A percentile compares a stretch with the other conserved stretches of the same genome.
Evolutionary conservation across 1,140 invertebrate species (phyloP).

Genomic region (Mya arenaria): DNA sequence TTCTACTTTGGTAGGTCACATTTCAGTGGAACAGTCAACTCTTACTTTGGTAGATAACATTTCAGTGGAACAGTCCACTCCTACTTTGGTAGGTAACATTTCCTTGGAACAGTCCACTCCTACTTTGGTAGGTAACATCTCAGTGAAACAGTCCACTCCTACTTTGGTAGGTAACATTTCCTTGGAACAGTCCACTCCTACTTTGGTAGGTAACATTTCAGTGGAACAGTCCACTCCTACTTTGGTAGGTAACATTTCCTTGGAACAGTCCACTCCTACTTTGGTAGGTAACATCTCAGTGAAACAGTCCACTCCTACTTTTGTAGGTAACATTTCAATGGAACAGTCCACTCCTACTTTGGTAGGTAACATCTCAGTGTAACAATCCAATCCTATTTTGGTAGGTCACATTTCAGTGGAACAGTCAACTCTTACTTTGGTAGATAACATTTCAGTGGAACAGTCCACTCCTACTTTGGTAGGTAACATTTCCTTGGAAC

Average conservation of each 20-base stretch:
- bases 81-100: not conserved
- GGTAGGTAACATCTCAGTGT: slow-evolving; percentile 70
- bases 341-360: slow-evolving; percentile 74
- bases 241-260: not conserved
- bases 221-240: not conserved
- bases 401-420: slow-evolving; percentile 66
- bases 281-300: slow-evolving; percentile 66
- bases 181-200: not conserved
- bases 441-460: slow-evolving; percentile 64
- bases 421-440: slow-evolving; percentile 77
- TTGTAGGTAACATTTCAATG: slow-evolving; percentile 73
- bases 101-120: not conserved
- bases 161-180: no score
- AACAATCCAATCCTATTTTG: not conserved
- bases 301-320: slow-evolving; percentile 75
- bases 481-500: not conserved
- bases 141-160: no score
- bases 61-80: not conserved
- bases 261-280: not conserved
- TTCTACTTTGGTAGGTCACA: not conserved
- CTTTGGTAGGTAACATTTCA: not conserved
- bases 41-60: not conserved
- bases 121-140: not conserved
- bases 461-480: not conserved
- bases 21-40: not conserved